Percentiles rank a stretch among this genome's conserved stretches.
phyloP scores from a whole-genome alignment of 2,113 vertebrate genomes.

The Verasper variegatus region DNA sequence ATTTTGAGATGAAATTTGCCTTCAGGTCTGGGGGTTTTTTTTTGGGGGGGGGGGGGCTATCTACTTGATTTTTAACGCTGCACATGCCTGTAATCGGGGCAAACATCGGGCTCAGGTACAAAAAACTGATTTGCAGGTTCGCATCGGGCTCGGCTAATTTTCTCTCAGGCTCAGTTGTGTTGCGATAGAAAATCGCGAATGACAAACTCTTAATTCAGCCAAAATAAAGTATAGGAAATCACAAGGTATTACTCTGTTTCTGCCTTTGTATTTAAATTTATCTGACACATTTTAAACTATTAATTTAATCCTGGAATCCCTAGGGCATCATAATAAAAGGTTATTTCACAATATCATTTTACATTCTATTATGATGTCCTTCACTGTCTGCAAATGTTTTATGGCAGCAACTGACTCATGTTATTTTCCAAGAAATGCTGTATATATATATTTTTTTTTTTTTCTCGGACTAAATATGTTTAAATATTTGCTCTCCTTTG shows the following conservation, averaged over 20 bases:
- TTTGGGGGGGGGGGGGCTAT: no score
- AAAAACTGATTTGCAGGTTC: no score
- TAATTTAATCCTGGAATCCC: background rate
- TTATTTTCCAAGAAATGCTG: conserved; percentile 1
- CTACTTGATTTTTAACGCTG: no score
- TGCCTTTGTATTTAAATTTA: background rate
- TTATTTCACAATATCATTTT: background rate
- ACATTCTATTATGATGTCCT: background rate
- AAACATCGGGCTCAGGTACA: no score
- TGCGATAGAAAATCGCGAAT: no score
- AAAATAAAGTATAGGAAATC: no score
- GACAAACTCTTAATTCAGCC: no score
- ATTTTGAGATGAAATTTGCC: no score
- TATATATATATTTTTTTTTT: background rate
- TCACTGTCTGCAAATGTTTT: background rate
- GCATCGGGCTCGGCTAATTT: no score
- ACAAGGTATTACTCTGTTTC: background rate
- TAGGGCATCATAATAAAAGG: background rate
- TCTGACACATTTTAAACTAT: background rate
- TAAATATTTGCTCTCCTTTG: conserved; percentile 16
- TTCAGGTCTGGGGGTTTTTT: no score
- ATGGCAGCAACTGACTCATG: background rate
- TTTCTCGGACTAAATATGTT: background rate
- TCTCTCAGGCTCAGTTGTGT: no score
- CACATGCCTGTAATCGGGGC: no score